Conservation (phyloP, 2,797 vertebrate genomes). For the Anableps anableps region DNA sequence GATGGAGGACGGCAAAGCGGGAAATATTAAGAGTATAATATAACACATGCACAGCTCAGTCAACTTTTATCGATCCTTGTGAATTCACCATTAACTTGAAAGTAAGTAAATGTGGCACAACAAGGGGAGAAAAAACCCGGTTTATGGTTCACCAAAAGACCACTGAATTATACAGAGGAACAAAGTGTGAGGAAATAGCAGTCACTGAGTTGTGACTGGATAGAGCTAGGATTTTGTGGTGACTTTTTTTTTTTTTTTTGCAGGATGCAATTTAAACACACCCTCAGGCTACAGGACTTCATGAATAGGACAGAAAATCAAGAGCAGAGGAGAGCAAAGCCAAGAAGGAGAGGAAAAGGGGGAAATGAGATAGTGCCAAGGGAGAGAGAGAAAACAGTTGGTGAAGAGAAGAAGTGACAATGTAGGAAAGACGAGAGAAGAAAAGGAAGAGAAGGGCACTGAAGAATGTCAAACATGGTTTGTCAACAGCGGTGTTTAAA, state of each 20-base stretch:
- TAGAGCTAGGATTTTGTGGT: constrained; percentile 72
- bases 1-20: constrained; percentile 68
- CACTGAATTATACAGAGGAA: constrained; percentile 61
- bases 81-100: constrained; percentile 37
- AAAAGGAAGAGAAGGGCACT: constrained; percentile 21
- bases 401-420: constrained; percentile 40
- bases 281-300: constrained; percentile 76
- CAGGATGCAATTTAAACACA: constrained; percentile 85
- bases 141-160: constrained; percentile 49
- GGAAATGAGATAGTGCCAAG: constrained; percentile 71
- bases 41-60: constrained; percentile 28
- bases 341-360: constrained; percentile 69
- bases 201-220: constrained; percentile 72
- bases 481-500: constrained; percentile 40
- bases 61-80: constrained; percentile 48
- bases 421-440: constrained; percentile 44
- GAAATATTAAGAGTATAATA: constrained; percentile 50
- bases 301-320: constrained; percentile 82
- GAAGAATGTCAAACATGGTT: constrained; percentile 51
- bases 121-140: constrained; percentile 32
- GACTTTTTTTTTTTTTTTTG: constrained; percentile 66
- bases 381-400: constrained; percentile 53
- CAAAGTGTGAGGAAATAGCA: constrained; percentile 72
- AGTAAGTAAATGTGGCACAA: constrained; percentile 46
- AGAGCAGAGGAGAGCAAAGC: constrained; percentile 73